phyloP scores from a whole-genome alignment of 2,113 vertebrate genomes.

The Paramisgurnus dabryanus region DNA sequence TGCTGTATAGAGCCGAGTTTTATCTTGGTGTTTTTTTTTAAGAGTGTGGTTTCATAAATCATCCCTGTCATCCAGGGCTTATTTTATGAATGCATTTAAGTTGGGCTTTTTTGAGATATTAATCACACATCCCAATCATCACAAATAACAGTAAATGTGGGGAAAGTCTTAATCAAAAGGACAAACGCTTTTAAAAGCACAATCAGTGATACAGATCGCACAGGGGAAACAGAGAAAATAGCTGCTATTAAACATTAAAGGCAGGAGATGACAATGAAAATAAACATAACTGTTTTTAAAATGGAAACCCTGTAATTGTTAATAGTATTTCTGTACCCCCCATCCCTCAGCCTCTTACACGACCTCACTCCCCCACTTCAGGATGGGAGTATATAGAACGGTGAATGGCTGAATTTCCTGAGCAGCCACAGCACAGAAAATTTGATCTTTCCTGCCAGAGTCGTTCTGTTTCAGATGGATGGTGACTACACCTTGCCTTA shows the following conservation, averaged over 20 bases:
- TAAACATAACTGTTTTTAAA: slow-evolving; percentile 64
- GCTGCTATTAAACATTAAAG: slow-evolving; percentile 72
- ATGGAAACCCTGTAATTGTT: slow-evolving; percentile 72
- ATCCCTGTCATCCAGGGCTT: background rate
- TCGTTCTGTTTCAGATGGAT: slow-evolving; percentile 48
- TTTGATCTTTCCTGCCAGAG: slow-evolving; percentile 72
- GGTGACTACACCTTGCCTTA: slow-evolving; percentile 59
- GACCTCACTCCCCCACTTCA: slow-evolving; percentile 71
- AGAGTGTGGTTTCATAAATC: too few species aligned
- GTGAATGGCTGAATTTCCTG: slow-evolving; percentile 55
- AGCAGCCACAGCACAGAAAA: slow-evolving; percentile 66
- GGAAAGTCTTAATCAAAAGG: slow-evolving; percentile 67
- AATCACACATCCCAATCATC: slow-evolving; percentile 65
- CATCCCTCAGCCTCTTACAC: slow-evolving; percentile 59
- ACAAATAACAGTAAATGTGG: slow-evolving; percentile 65
- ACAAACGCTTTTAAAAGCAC: slow-evolving; percentile 68
- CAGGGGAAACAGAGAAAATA: slow-evolving; percentile 58
- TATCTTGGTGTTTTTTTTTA: too few species aligned
- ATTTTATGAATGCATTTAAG: background rate
- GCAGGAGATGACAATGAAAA: slow-evolving; percentile 66
- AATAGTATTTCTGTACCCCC: slow-evolving; percentile 69
- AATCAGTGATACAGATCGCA: slow-evolving; percentile 59
- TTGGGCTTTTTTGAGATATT: background rate
- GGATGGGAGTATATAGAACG: slow-evolving; percentile 79
- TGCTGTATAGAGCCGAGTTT: too few species aligned